Conservation (phyloP, 2,797 vertebrate species). For the Lagodon rhomboides region DNA sequence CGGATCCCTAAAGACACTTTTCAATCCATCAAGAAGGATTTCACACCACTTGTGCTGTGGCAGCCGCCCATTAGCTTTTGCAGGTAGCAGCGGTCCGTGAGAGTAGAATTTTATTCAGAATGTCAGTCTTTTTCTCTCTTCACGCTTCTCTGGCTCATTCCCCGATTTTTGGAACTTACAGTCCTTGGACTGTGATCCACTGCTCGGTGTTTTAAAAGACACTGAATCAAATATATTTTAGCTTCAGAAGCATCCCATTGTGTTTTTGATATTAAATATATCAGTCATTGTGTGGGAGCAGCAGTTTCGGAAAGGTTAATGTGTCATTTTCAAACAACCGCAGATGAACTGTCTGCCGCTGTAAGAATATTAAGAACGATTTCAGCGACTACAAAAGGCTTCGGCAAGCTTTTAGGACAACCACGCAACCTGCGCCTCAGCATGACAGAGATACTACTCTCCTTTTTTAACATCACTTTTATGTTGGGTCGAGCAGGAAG, state of each 20-base stretch:
- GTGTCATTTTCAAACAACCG: conserved; percentile 45
- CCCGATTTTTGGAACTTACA: conserved; percentile 43
- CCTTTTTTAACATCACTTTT: background rate
- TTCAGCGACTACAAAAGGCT: conserved; percentile 25
- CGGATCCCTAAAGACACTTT: conserved; percentile 77
- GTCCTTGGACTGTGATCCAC: conserved; percentile 47
- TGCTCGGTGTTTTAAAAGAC: conserved; percentile 59
- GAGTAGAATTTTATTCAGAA: conserved; percentile 51
- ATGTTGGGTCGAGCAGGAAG: conserved; percentile 2
- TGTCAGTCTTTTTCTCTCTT: conserved; percentile 21
- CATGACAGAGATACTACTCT: background rate
- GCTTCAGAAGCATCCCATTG: conserved; percentile 29
- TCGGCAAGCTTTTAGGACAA: conserved; percentile 13
- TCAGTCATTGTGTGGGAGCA: conserved; percentile 57
- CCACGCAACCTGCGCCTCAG: background rate
- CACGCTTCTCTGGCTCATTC: conserved; percentile 48
- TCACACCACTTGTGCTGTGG: conserved; percentile 72
- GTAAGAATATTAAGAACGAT: conserved; percentile 19
- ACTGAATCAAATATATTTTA: conserved; percentile 57
- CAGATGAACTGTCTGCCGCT: background rate
- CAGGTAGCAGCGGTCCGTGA: conserved; percentile 48
- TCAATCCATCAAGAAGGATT: conserved; percentile 80
- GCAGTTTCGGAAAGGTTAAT: conserved; percentile 59
- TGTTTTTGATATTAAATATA: conserved; percentile 67
- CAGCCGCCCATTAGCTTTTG: conserved; percentile 67